These are phyloP conservation scores for Atherinosoma microstoma DNA, from an alignment of 2,797 vertebrate species.

Conservation along the genomic window DNA sequence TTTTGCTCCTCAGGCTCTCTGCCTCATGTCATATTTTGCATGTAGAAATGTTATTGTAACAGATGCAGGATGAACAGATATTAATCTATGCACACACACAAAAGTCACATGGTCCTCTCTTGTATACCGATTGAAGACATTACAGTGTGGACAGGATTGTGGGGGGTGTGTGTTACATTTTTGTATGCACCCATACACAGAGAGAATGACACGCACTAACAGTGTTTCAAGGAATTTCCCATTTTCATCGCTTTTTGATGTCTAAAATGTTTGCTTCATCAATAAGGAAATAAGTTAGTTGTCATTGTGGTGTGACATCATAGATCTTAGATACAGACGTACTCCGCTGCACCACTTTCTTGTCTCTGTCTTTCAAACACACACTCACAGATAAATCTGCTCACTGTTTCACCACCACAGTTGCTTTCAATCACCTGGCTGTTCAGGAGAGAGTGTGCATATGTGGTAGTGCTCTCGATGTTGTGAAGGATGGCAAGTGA, in stretches of 20 bases:
- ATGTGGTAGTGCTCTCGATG: constrained; percentile 42
- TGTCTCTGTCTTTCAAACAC: constrained; percentile 2
- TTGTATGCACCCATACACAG: constrained; percentile 8
- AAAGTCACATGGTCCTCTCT: constrained; percentile 20
- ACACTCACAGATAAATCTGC: constrained; percentile 27
- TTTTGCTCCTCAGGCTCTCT: constrained; percentile 34
- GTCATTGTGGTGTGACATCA: neutral
- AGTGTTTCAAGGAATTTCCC: neutral
- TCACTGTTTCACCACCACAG: constrained; percentile 61
- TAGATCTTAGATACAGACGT: neutral
- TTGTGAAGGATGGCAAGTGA: constrained; percentile 59
- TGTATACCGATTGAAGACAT: constrained; percentile 26
- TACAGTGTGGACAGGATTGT: neutral
- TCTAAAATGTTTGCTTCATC: neutral
- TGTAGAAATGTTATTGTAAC: constrained; percentile 34
- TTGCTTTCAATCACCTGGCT: constrained; percentile 68
- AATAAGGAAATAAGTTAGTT: neutral
- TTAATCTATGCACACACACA: constrained; percentile 11
- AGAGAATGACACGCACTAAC: neutral
- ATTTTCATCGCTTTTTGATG: neutral
- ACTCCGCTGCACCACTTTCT: neutral
- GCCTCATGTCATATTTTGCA: constrained; percentile 47
- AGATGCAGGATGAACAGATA: constrained; percentile 29
- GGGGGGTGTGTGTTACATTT: neutral
- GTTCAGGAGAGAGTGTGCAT: constrained; percentile 24